A percentile compares a stretch with the other conserved stretches of the same genome.
Evolutionary conservation across 1,140 invertebrate genomes (phyloP).

Genomic region (Drosophila albomicans): DNA sequence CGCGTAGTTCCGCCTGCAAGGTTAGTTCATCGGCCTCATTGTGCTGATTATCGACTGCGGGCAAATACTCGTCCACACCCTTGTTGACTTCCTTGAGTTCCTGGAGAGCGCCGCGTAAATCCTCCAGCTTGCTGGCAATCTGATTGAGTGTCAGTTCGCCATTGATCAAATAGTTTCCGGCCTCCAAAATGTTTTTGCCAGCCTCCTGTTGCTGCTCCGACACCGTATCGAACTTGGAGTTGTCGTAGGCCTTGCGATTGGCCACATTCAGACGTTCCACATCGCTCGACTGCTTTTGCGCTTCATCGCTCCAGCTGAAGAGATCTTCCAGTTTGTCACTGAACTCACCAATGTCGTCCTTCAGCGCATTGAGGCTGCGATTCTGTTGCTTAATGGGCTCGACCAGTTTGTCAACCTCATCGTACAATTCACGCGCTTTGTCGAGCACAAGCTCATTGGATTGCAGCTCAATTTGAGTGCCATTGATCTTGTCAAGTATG

Average conservation of each 20-base stretch:
- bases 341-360: constrained; percentile 87
- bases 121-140: constrained; percentile 65
- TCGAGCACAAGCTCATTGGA: constrained; percentile 87
- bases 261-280: constrained; percentile 88
- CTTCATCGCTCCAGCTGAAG: constrained; percentile 88
- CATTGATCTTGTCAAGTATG: constrained; percentile 87
- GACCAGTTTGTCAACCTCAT: constrained; percentile 88
- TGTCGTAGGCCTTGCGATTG: constrained; percentile 85
- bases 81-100: constrained; percentile 63
- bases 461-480: constrained; percentile 82
- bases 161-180: constrained; percentile 77
- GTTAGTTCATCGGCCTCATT: constrained; percentile 55
- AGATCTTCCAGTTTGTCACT: constrained; percentile 91
- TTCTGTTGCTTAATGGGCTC: constrained; percentile 88
- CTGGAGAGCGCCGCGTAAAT: constrained; percentile 54
- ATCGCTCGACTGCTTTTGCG: constrained; percentile 87
- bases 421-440: constrained; percentile 88
- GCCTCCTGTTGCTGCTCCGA: constrained; percentile 84
- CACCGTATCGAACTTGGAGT: constrained; percentile 85
- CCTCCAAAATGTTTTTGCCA: constrained; percentile 85
- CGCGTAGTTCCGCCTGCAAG: constrained; percentile 54
- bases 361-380: constrained; percentile 85
- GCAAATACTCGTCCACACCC: constrained; percentile 66
- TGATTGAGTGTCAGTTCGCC: constrained; percentile 63
- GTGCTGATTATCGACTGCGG: constrained; percentile 60